phyloP scores from a whole-genome alignment of 2,888 invertebrate species.

The Agrotis segetum region DNA sequence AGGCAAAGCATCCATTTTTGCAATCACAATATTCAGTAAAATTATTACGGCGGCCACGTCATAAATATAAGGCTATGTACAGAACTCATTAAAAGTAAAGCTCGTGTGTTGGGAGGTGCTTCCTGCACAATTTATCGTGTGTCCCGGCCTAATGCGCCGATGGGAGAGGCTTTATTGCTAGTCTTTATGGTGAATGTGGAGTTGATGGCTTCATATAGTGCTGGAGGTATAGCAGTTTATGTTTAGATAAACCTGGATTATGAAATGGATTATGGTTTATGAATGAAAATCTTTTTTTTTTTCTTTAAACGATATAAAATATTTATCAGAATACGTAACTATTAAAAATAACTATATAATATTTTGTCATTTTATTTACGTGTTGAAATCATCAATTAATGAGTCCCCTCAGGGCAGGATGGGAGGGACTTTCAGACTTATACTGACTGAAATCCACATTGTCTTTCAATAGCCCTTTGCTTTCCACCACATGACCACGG shows the following conservation, averaged over 20 bases:
- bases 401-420: no score
- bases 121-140: conserved; percentile 68
- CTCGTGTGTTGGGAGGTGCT: conserved; percentile 60
- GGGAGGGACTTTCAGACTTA: no score
- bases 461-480: no score
- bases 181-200: conserved; percentile 44
- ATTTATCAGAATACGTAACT: no score
- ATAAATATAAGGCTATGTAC: conserved; percentile 63
- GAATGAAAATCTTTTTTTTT: background rate
- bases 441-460: no score
- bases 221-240: background rate
- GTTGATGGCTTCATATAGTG: conserved; percentile 36
- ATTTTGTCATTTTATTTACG: no score
- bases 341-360: no score
- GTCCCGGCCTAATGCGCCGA: conserved; percentile 59
- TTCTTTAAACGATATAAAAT: no score
- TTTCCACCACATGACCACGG: no score
- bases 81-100: conserved; percentile 74
- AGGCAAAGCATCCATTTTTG: conserved; percentile 40
- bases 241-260: background rate
- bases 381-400: no score
- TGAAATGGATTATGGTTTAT: background rate
- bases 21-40: conserved; percentile 56
- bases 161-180: conserved; percentile 54
- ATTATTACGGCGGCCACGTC: conserved; percentile 54